Conservation (phyloP, 2,797 vertebrate species). For the Crenichthys baileyi region DNA sequence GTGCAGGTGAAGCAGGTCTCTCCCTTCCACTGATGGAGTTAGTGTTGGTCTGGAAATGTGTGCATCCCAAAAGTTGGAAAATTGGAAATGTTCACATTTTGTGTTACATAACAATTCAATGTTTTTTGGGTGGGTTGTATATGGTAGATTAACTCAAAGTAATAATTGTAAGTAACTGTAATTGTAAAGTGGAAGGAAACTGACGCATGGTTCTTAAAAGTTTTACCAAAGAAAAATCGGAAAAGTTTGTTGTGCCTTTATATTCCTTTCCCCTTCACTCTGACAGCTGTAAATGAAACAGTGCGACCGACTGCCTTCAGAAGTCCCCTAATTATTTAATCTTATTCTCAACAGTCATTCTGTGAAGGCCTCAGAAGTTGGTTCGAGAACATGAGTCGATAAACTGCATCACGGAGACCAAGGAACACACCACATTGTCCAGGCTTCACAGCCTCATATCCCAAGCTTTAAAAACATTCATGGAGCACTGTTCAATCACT, state of each 20-base stretch:
- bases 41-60: conserved; percentile 45
- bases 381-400: too few relatives aligned
- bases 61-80: background rate
- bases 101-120: background rate
- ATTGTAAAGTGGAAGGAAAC: background rate
- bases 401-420: too few relatives aligned
- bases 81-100: background rate
- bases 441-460: too few relatives aligned
- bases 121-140: background rate
- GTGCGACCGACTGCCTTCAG: too few relatives aligned
- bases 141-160: background rate
- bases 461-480: too few relatives aligned
- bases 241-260: background rate
- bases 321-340: background rate
- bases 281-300: too few relatives aligned
- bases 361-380: background rate
- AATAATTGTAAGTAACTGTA: background rate
- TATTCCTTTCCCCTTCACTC: background rate
- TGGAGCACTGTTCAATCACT: too few relatives aligned
- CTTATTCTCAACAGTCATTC: background rate
- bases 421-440: too few relatives aligned
- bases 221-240: too few relatives aligned
- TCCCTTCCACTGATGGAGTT: conserved; percentile 63
- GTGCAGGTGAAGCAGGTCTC: conserved; percentile 33
- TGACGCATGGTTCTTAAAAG: background rate